These are phyloP conservation scores for Rhadina sibilatrix DNA, from an alignment of 2,113 vertebrate genomes.

Conservation along the genomic window DNA sequence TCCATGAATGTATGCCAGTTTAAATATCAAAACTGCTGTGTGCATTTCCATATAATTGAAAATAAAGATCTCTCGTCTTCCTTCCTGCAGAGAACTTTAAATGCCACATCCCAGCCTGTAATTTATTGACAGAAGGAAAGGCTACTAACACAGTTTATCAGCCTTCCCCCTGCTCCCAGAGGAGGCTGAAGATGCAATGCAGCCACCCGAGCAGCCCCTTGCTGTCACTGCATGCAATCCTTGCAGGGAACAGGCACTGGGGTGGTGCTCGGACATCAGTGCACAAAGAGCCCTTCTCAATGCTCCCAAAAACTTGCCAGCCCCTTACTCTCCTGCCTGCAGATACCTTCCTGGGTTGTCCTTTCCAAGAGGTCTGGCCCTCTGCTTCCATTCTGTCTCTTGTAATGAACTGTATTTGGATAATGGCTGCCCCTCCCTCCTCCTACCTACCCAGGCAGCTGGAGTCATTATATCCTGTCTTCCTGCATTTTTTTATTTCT, in stretches of 20 bases:
- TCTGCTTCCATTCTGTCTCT: not conserved
- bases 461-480: not conserved
- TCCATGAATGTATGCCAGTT: not conserved
- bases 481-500: not conserved
- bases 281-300: not conserved
- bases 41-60: not conserved
- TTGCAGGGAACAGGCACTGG: not conserved
- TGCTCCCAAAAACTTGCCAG: not conserved
- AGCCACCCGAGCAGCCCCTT: not conserved
- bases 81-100: not conserved
- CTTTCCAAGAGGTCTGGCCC: not conserved
- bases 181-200: not conserved
- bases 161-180: rapidly evolving
- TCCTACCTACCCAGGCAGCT: not conserved
- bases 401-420: not conserved
- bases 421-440: not conserved
- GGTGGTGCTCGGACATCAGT: not conserved
- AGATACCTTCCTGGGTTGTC: not conserved
- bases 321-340: not conserved
- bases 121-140: not conserved
- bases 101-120: not conserved
- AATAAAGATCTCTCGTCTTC: not conserved
- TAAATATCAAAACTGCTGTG: not conserved
- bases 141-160: not conserved
- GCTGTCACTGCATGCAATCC: not conserved